phyloP scores from a whole-genome alignment of 2,797 vertebrate species.

The Perodicticus potto region DNA sequence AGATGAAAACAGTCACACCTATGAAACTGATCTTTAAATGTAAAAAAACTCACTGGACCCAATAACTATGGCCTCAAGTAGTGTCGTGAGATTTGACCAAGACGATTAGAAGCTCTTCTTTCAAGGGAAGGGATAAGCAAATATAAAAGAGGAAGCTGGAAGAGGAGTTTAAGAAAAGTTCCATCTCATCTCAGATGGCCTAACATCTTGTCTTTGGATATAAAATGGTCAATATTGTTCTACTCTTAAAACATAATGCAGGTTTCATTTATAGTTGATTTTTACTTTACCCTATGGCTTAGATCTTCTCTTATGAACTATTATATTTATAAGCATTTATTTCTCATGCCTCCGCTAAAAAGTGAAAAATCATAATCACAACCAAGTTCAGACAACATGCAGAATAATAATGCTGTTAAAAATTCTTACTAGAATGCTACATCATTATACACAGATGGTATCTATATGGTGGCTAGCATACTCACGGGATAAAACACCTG shows the following conservation, averaged over 20 bases:
- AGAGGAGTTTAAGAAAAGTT: background rate
- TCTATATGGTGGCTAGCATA: conserved; percentile 42
- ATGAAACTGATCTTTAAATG: background rate
- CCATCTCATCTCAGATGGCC: background rate
- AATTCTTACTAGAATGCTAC: conserved; percentile 21
- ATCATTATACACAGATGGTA: conserved; percentile 73
- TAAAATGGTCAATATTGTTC: background rate
- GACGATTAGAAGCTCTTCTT: background rate
- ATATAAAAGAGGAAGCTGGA: background rate
- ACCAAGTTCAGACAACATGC: conserved; percentile 45
- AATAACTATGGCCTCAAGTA: background rate
- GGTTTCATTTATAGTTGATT: conserved; percentile 42
- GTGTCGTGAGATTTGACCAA: conserved; percentile 21
- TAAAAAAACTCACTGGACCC: background rate
- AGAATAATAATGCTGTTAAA: conserved; percentile 49
- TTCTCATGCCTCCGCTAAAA: conserved; percentile 69
- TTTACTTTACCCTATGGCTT: conserved; percentile 42
- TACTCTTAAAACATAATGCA: conserved; percentile 49
- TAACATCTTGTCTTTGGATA: background rate
- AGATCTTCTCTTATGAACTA: conserved; percentile 50
- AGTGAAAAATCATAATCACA: conserved; percentile 59
- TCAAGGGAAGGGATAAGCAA: background rate
- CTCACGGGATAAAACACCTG: conserved; percentile 56
- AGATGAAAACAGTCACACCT: background rate
- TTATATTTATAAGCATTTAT: conserved; percentile 69